A percentile compares a stretch with the other conserved stretches of the same genome.
Conservation (phyloP, 2,113 vertebrate genomes). For the Microcebus tavaratra region DNA sequence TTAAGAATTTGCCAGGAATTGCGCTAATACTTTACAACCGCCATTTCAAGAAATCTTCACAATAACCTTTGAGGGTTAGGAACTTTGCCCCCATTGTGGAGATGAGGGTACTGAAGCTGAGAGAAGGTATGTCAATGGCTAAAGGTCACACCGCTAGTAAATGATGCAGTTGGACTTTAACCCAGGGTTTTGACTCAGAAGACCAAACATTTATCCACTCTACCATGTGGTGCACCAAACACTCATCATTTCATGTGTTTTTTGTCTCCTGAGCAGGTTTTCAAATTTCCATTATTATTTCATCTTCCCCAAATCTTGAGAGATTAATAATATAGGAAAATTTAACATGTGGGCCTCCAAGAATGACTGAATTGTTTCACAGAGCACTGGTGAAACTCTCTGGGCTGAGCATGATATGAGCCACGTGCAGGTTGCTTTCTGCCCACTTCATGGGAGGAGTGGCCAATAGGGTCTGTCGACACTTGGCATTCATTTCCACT, state of each 20-base stretch:
- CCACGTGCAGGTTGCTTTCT: background rate
- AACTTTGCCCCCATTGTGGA: background rate
- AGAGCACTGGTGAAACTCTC: background rate
- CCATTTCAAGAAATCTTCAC: background rate
- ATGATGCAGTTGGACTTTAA: background rate
- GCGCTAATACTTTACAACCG: background rate
- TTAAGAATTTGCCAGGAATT: background rate
- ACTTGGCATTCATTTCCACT: background rate
- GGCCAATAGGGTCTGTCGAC: background rate
- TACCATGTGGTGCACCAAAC: accelerated
- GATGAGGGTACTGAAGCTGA: background rate
- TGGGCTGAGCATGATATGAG: too few species aligned
- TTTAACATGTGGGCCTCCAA: background rate
- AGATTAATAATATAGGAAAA: background rate
- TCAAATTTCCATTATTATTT: background rate
- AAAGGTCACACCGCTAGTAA: background rate
- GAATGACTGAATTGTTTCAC: background rate
- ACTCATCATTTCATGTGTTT: background rate
- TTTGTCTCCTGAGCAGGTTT: background rate
- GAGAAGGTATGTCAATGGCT: background rate
- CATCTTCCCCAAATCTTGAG: background rate
- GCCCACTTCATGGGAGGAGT: background rate
- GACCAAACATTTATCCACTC: background rate
- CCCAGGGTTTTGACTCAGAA: background rate
- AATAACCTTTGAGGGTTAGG: background rate